Evolutionary conservation across 2,113 vertebrate genomes (phyloP).

Genomic region (Setophaga petechia): DNA sequence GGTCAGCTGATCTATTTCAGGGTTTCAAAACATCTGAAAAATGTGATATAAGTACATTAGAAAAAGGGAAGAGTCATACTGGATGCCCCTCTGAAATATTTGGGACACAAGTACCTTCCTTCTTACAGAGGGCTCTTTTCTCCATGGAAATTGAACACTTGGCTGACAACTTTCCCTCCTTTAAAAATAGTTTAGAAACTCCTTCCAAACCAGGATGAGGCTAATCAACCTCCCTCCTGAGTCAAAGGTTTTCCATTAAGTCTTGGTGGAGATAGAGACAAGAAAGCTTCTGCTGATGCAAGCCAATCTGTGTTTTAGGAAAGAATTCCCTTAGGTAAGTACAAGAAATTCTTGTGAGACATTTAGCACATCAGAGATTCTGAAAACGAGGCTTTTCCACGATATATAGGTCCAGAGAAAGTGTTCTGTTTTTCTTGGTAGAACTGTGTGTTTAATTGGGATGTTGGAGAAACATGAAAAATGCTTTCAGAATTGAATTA

Average conservation of each 20-base stretch:
- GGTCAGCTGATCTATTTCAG: background rate
- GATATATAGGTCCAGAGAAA: background rate
- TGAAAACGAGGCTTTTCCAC: background rate
- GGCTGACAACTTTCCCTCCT: background rate
- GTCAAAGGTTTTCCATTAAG: background rate
- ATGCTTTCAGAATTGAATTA: slow-evolving; percentile 28
- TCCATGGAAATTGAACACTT: background rate
- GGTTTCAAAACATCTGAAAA: background rate
- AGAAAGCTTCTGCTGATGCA: background rate
- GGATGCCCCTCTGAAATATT: background rate
- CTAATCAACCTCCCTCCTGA: background rate
- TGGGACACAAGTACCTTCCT: background rate
- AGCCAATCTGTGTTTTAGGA: background rate
- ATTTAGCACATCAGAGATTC: background rate
- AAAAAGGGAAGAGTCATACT: background rate
- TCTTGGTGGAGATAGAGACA: background rate
- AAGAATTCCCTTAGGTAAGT: background rate
- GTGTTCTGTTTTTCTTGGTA: background rate
- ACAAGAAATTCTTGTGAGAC: background rate
- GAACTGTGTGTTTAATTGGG: background rate
- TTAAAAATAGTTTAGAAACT: background rate
- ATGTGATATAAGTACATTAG: background rate
- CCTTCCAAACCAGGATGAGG: background rate
- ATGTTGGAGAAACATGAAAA: slow-evolving; percentile 44
- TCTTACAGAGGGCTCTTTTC: background rate